Base-by-base conservation (phyloP, 1,140 invertebrate species). In the Drosophila sp. region DNA sequence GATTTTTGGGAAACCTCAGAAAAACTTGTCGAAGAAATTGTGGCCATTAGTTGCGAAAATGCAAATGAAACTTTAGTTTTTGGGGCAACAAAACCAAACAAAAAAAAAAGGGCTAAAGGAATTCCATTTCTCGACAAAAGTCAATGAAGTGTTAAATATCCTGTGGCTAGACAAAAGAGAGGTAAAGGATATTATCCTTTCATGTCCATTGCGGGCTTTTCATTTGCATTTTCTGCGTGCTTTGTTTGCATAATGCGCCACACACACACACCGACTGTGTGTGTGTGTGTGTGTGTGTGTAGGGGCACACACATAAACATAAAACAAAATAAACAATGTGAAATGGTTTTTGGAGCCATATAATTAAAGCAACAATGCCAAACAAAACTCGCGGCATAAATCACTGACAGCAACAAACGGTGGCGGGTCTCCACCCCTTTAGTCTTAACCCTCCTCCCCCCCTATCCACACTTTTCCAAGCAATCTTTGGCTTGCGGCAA, bases 101-200 rank as follows among this genome's bases (percentile, higher is more conserved):
- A 17, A 17, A 17, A 17, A 17, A 17, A 17, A 41, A 41, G 62
- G 50, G 47, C 10, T 33, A 70, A 54, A 47, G 60, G 56, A 38
- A 44, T 50, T 50, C 23, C 44, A 58, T 35, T 58, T 35, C 33
- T 67, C 64, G 72, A 63, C 83, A 78, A 80, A 83, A 90, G 79
- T 87, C 86, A 86, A 87, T 90, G 76, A 80, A 78, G 82, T 90
- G 81, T 86, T 90, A 74, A 90, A 79, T 86, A 70, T 86, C 86
- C 85, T 80, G 86, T 76, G 68, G 86, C 41, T 44, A 50, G 23
- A 38, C 29, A 63, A 60, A 74, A 76, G 67, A 70, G 60, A 70
- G 60, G 70, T 56, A 8, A 35, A 30, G 8, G 40, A 30, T 27
- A 57, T 75, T 75, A 66, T 72, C 72, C 70, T 47, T 55, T 63